A percentile compares a stretch with the other conserved stretches of the same genome.
These are phyloP conservation scores for Sebastes oblongus DNA, from an alignment of 2,797 vertebrate species.

Conservation along the genomic window DNA sequence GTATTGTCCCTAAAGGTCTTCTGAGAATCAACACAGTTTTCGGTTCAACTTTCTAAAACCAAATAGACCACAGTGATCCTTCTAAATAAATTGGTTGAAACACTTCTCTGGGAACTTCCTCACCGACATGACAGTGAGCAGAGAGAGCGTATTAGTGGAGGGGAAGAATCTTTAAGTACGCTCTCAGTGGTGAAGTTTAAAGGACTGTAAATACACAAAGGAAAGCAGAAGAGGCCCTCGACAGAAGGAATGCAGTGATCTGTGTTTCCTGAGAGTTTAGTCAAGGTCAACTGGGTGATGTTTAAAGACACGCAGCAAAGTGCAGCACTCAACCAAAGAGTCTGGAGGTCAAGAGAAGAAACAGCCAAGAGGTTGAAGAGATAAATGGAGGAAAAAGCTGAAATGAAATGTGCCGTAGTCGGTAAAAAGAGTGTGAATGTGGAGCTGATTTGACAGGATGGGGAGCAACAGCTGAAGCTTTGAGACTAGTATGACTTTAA, in stretches of 20 bases:
- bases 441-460: background rate
- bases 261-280: constrained; percentile 28
- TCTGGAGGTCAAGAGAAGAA: constrained; percentile 4
- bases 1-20: background rate
- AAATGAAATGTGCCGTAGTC: background rate
- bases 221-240: background rate
- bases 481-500: background rate
- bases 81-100: background rate
- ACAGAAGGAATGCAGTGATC: constrained; percentile 2
- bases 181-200: background rate
- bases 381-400: background rate
- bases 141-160: background rate
- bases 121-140: background rate
- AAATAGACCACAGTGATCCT: background rate
- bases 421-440: background rate
- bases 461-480: background rate
- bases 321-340: background rate
- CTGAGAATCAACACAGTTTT: background rate
- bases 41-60: background rate
- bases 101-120: background rate
- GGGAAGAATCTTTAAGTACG: background rate
- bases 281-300: constrained; percentile 15
- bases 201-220: constrained; percentile 16
- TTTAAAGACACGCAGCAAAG: constrained; percentile 2
- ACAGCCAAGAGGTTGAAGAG: background rate